These are phyloP conservation scores for Anguilla rostrata DNA, from an alignment of 2,113 vertebrate species.

Conservation along the genomic window DNA sequence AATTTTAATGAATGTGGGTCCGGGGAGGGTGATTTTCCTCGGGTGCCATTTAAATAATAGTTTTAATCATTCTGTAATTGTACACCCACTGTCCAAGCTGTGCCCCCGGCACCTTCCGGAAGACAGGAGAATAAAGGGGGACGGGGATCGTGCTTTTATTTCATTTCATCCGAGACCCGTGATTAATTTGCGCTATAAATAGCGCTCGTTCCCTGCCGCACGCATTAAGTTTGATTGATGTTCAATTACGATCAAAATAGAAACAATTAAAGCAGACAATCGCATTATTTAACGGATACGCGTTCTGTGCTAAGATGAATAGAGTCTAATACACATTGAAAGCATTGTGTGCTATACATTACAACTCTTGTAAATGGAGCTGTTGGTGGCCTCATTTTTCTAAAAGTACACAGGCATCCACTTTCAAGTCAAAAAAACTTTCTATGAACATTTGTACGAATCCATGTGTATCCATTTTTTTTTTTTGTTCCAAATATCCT, in stretches of 20 bases:
- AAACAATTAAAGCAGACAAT: constrained; percentile 3
- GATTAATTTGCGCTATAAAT: constrained; percentile 5
- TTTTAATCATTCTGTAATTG: constrained; percentile 62
- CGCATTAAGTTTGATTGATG: background rate
- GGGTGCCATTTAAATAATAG: constrained; percentile 68
- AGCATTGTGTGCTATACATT: background rate
- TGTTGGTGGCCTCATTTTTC: too few species aligned
- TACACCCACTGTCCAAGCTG: constrained; percentile 14
- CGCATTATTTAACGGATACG: background rate
- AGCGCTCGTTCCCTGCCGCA: background rate
- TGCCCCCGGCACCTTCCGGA: background rate
- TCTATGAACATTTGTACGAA: too few species aligned
- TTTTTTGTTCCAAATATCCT: too few species aligned
- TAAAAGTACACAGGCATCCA: too few species aligned
- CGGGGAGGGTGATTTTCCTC: constrained; percentile 65
- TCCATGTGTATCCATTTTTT: too few species aligned
- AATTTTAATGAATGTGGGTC: constrained; percentile 66
- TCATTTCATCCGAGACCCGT: background rate
- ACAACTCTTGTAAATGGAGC: background rate
- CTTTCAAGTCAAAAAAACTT: too few species aligned
- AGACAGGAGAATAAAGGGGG: background rate
- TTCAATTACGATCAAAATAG: constrained; percentile 8
- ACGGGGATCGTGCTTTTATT: background rate
- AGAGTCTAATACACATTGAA: background rate
- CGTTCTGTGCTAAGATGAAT: background rate